Evolutionary conservation across 1,140 invertebrate species (phyloP).

Genomic region (Zaprionus kolodkinae): DNA sequence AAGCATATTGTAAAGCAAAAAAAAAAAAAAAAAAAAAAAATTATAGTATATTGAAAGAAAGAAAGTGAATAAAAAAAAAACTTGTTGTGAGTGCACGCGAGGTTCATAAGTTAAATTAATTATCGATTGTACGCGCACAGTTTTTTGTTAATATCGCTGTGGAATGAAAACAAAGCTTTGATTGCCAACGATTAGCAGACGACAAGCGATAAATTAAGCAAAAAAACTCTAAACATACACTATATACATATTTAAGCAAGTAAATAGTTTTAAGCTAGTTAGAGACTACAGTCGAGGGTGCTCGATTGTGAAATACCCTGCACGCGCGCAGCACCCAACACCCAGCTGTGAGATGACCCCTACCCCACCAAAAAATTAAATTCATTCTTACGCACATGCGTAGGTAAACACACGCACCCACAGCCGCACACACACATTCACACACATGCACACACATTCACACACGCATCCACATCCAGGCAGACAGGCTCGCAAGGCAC

Average conservation of each 20-base stretch:
- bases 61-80: constrained; percentile 17
- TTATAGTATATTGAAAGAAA: constrained; percentile 28
- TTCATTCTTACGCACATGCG: constrained; percentile 4
- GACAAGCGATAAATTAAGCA: constrained; percentile 8
- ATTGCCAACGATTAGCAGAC: neutral
- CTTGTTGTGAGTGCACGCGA: constrained; percentile 21
- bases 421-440: neutral
- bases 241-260: neutral
- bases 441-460: neutral
- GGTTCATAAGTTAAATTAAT: constrained; percentile 14
- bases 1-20: constrained; percentile 1
- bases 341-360: neutral
- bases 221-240: neutral
- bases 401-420: constrained; percentile 5
- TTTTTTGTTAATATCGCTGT: constrained; percentile 8
- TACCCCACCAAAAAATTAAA: neutral
- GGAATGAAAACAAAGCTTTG: neutral
- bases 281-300: constrained; percentile 1
- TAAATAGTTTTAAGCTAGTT: constrained; percentile 6
- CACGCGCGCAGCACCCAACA: constrained; percentile 2
- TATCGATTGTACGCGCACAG: constrained; percentile 7
- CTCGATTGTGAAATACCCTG: constrained; percentile 6
- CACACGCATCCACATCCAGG: neutral
- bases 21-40: constrained; percentile 3
- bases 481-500: neutral